Conservation (phyloP, 2,888 invertebrate genomes). For the Entomobrya multifasciata region DNA sequence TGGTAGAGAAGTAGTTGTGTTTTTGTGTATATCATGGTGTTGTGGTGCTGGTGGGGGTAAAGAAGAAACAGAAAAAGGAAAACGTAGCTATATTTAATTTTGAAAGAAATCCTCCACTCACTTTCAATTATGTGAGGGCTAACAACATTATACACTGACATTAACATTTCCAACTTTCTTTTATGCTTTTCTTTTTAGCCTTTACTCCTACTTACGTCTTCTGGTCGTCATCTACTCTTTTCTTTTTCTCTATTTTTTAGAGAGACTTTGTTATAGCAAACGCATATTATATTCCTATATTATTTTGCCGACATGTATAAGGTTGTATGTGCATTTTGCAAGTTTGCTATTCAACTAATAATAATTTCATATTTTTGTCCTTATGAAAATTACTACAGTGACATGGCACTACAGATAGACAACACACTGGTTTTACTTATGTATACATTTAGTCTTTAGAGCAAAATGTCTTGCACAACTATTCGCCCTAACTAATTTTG, state of each 20-base stretch:
- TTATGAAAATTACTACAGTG: constrained; percentile 62
- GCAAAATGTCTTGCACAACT: constrained; percentile 6
- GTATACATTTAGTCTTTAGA: not conserved
- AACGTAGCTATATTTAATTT: constrained; percentile 75
- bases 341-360: constrained; percentile 53
- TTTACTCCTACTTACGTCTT: constrained; percentile 13
- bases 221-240: constrained; percentile 35
- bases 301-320: not conserved
- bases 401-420: constrained; percentile 30
- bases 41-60: not conserved
- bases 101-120: constrained; percentile 75
- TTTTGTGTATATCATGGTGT: no score
- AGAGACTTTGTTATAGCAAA: constrained; percentile 17
- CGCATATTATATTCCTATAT: no score
- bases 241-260: not conserved
- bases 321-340: not conserved
- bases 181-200: constrained; percentile 66
- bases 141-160: constrained; percentile 75
- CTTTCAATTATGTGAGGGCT: constrained; percentile 75
- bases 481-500: constrained; percentile 19
- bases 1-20: no score
- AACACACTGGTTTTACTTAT: constrained; percentile 7
- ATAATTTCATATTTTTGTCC: constrained; percentile 66
- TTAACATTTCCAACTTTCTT: constrained; percentile 75
- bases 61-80: constrained; percentile 3